These are phyloP conservation scores for Hyposoter didymator DNA, from an alignment of 2,888 invertebrate species.

Conservation along the genomic window DNA sequence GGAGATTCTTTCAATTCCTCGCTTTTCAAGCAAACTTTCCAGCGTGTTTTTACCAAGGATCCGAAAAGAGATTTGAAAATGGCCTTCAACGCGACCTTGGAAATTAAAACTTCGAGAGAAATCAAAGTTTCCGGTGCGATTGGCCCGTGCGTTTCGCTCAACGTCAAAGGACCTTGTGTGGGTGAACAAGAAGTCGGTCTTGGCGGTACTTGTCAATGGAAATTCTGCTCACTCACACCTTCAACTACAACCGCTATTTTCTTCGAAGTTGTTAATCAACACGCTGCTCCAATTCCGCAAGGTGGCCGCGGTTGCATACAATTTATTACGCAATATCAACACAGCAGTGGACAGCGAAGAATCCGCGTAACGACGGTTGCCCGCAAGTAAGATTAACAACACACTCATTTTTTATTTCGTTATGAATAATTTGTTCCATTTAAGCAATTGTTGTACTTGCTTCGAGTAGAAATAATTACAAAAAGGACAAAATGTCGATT, in stretches of 20 bases:
- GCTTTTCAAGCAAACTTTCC: constrained; percentile 99
- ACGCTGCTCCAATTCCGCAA: constrained; percentile 97
- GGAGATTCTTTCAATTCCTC: constrained; percentile 99
- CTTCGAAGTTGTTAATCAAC: constrained; percentile 98
- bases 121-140: constrained; percentile 98
- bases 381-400: constrained; percentile 90
- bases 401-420: not conserved
- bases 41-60: constrained; percentile 97
- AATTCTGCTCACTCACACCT: constrained; percentile 97
- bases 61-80: constrained; percentile 96
- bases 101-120: constrained; percentile 98
- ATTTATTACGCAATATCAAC: constrained; percentile 99
- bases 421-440: not conserved
- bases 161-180: constrained; percentile 95
- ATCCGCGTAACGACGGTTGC: constrained; percentile 98
- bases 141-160: constrained; percentile 97
- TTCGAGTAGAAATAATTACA: too few relatives aligned
- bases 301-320: constrained; percentile 99
- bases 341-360: constrained; percentile 97
- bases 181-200: constrained; percentile 99
- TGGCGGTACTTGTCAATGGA: constrained; percentile 99
- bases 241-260: constrained; percentile 97
- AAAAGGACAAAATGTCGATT: not conserved
- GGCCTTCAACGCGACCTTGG: constrained; percentile 98
- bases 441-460: too few relatives aligned